A percentile compares a stretch with the other conserved stretches of the same genome.
Conservation (phyloP, 2,888 invertebrate genomes). For the Elmis aenea region DNA sequence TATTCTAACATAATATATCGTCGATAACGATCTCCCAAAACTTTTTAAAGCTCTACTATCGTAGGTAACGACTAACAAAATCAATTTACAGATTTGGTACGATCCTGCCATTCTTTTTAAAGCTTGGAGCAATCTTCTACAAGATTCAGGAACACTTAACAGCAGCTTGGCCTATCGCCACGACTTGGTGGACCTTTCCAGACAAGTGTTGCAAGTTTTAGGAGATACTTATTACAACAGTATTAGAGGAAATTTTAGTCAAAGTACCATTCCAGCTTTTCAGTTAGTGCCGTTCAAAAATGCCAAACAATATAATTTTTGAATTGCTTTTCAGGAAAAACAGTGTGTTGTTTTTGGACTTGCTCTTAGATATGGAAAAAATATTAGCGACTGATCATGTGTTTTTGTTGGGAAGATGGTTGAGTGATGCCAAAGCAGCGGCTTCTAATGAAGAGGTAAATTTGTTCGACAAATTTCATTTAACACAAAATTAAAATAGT, state of each 20-base stretch:
- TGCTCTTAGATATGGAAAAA: conserved; percentile 60
- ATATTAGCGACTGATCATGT: conserved; percentile 59
- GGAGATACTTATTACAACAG: conserved; percentile 64
- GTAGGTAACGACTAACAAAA: not conserved
- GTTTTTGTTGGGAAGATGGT: conserved; percentile 70
- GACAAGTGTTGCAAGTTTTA: conserved; percentile 75
- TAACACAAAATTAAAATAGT: conserved; percentile 14
- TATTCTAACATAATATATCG: too few relatives aligned
- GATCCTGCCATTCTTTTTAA: conserved; percentile 44
- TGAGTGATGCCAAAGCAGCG: conserved; percentile 59
- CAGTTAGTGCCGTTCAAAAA: too few relatives aligned
- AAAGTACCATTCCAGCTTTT: conserved; percentile 39
- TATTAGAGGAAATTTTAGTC: conserved; percentile 40
- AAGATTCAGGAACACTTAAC: conserved; percentile 31
- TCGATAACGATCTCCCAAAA: too few relatives aligned
- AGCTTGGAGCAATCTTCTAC: conserved; percentile 49
- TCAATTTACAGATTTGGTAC: conserved; percentile 62
- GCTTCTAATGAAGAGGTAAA: conserved; percentile 39
- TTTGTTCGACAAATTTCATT: too few relatives aligned
- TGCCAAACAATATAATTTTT: too few relatives aligned
- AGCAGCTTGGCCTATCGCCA: conserved; percentile 55
- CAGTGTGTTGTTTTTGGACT: conserved; percentile 50
- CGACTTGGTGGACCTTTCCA: conserved; percentile 80
- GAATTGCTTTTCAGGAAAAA: too few relatives aligned
- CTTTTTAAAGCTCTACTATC: too few relatives aligned